These are phyloP conservation scores for Platyrinchus mystaceus DNA, from an alignment of 2,797 vertebrate species.

Conservation along the genomic window DNA sequence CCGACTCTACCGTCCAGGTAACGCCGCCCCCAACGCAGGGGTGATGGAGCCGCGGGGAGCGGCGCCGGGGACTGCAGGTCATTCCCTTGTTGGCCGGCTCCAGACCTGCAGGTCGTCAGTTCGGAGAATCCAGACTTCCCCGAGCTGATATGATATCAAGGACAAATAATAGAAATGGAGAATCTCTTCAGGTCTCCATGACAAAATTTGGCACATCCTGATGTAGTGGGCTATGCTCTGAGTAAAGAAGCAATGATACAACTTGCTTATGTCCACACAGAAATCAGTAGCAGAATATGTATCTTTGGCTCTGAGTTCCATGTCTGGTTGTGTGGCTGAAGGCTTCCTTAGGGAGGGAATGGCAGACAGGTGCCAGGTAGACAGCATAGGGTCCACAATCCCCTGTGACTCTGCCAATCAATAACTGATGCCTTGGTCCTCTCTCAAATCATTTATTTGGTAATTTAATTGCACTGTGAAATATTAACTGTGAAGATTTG, in stretches of 20 bases:
- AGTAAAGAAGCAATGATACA: too few relatives aligned
- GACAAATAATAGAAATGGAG: background rate
- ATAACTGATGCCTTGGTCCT: background rate
- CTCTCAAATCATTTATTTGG: background rate
- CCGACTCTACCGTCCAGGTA: background rate
- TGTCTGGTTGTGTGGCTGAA: background rate
- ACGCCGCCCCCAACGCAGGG: background rate
- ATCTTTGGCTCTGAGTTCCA: background rate
- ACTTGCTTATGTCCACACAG: background rate
- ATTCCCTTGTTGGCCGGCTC: fast-evolving
- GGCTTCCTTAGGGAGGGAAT: background rate
- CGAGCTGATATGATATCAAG: background rate
- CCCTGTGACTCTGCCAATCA: background rate
- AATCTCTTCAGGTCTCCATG: background rate
- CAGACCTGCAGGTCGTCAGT: fast-evolving
- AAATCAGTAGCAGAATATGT: background rate
- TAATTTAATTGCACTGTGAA: slow-evolving; percentile 24
- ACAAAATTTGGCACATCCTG: background rate
- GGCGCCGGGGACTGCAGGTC: background rate
- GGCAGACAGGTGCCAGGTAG: background rate
- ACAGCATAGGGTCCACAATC: background rate
- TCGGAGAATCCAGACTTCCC: background rate
- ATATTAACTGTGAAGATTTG: background rate
- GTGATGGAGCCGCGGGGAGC: fast-evolving
- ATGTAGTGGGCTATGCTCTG: background rate